Evolutionary conservation across 2,888 invertebrate genomes (phyloP), one percentile per base, ranked within the genome.

Genomic region (Eupithecia subumbrata): DNA sequence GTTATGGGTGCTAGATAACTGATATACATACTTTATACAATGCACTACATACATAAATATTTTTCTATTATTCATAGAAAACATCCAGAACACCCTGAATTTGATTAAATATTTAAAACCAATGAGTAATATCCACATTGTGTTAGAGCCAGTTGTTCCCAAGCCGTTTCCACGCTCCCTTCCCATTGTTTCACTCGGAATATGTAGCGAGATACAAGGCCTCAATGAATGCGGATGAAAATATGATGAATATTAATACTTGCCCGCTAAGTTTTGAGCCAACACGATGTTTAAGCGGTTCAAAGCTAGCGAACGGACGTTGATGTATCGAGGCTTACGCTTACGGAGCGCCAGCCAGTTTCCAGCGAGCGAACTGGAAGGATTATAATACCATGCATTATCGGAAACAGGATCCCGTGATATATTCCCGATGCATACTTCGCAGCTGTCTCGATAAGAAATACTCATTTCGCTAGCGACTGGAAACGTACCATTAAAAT

Each of bases 181-280:
- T 71, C 60, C 52, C 71, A 71, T 78, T 76, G 77, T 76, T 71
- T 66, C 66, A 71, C 69, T 71, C 69, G 43, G 71, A 76, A 77
- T 71, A 64, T 77, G 70, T 73, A 52, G 71, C 40, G 75, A 75
- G 79, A 80, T 75, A 81, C 76, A 76, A 79, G 80, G 81, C 78
- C 78, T 79, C 68, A 68, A 73, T 73, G 74, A 75, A 79, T 60
- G 60, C 72, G 79, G 79, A 78, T 82, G 80, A 84, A 84, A 84
- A 85, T 86, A 84, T 84, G 84, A 83, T 86, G 85, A 86, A 87
- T 87, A 89, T 86, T 85, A 86, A 87, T 87, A 81, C 79, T 79
- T 67, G 78, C 79, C 80, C 80, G 81, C 78, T 81, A 84, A 82
- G 84, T 84, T 84, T 79, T 76, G 84, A 82, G 83, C 73, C 75